Percentiles rank a stretch among this genome's conserved stretches.
These are phyloP conservation scores for Percopsis transmontana DNA, from an alignment of 2,113 vertebrate species.

Conservation along the genomic window DNA sequence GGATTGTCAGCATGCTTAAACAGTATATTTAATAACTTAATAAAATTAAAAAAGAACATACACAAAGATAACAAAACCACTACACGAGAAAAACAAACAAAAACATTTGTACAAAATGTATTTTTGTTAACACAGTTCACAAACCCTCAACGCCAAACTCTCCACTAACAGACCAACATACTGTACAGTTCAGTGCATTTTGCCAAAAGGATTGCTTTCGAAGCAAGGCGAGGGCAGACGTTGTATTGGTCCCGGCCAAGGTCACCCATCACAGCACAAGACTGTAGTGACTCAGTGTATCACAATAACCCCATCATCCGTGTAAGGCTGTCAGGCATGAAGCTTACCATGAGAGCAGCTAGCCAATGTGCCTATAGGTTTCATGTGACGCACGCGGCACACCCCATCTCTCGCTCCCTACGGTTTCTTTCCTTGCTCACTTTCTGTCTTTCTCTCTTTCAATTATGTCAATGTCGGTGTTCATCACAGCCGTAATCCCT, in stretches of 20 bases:
- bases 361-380: slow-evolving; percentile 41
- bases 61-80: too few relatives aligned
- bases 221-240: slow-evolving; percentile 2
- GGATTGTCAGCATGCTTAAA: too few relatives aligned
- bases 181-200: slow-evolving; percentile 3
- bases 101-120: too few relatives aligned
- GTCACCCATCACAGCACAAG: slow-evolving; percentile 33
- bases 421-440: background rate
- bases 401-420: background rate
- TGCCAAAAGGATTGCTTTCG: background rate
- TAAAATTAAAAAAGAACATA: too few relatives aligned
- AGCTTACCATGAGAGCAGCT: slow-evolving; percentile 44
- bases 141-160: too few relatives aligned
- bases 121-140: too few relatives aligned
- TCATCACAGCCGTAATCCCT: slow-evolving; percentile 36
- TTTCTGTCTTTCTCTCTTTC: slow-evolving; percentile 3
- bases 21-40: too few relatives aligned
- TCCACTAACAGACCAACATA: background rate
- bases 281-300: slow-evolving; percentile 34
- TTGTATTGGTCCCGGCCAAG: slow-evolving; percentile 27
- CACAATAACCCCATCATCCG: slow-evolving; percentile 44
- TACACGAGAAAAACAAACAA: too few relatives aligned
- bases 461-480: slow-evolving; percentile 5
- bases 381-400: slow-evolving; percentile 46
- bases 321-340: slow-evolving; percentile 50